Evolutionary conservation across 2,888 invertebrate genomes (phyloP).

Genomic region (Drosophila setosimentum): DNA sequence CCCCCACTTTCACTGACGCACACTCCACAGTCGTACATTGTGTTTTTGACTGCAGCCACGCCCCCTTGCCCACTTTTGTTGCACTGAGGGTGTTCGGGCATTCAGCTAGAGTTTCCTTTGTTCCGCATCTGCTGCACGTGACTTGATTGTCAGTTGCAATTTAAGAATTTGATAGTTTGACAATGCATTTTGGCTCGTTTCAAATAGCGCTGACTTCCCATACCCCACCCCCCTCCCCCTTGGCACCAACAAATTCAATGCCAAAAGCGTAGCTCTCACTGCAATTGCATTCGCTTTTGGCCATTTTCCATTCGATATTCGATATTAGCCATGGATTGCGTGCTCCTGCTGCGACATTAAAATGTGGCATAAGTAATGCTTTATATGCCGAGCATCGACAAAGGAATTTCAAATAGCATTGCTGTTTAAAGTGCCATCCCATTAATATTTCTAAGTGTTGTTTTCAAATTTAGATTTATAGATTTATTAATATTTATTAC

Average conservation of each 20-base stretch:
- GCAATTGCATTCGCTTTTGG: constrained; percentile 21
- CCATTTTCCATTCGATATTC: constrained; percentile 22
- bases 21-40: constrained; percentile 26
- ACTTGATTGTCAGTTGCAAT: constrained; percentile 82
- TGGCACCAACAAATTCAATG: constrained; percentile 10
- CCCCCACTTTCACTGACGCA: constrained; percentile 50
- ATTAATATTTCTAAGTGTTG: neutral
- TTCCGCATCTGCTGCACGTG: constrained; percentile 59
- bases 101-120: constrained; percentile 16
- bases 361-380: constrained; percentile 65
- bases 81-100: constrained; percentile 1
- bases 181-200: constrained; percentile 77
- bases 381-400: constrained; percentile 32
- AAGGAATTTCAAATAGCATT: constrained; percentile 42
- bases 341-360: constrained; percentile 59
- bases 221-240: neutral
- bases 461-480: neutral
- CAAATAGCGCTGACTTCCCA: constrained; percentile 26
- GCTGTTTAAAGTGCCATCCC: neutral
- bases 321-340: constrained; percentile 38
- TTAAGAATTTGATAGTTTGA: constrained; percentile 81
- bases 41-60: constrained; percentile 15
- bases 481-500: too few species aligned
- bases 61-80: neutral
- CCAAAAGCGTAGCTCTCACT: constrained; percentile 12